Evolutionary conservation across 2,888 invertebrate species (phyloP), one percentile per base, ranked within the genome.

Genomic region (Stramonita haemastoma): DNA sequence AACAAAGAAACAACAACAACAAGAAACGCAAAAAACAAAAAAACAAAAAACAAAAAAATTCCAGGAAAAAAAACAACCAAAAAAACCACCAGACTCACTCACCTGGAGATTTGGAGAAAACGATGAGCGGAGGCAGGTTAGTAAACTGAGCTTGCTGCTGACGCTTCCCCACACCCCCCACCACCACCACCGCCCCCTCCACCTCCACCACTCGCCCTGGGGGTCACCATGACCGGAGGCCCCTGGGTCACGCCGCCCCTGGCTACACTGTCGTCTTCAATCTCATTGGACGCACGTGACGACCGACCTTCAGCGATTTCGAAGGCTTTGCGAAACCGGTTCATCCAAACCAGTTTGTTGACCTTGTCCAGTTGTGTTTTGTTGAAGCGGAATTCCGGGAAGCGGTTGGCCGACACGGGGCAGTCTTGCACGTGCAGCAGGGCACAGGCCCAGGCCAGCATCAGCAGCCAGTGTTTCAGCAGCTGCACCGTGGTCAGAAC

Each of bases 331-430:
- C 81, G 81, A 13, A 83, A 46, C 8, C 81, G 36, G 81, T 83
- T 83, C 81, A 83, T 83, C 81, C 81, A 83, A 26, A 46, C 81
- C 81, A 83, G 19, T 15, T 83, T 83, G 81, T 83, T 83, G 29
- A 83, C 81, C 26, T 46, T 19, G 81, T 83, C 46, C 36, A 83
- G 46, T 36, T 83, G 46, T 5, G 81, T 83, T 46, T 46, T 36
- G 81, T 83, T 83, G 46, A 83, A 22, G 81, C 81, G 81, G 4
- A 83, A 83, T 0, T 22, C 5, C 2, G 36, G 26, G 32, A 13
- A 32, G 36, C 26, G 6, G 36, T 36, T 13, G 81, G 81, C 81
- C 36, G 81, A 26, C 32, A 15, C n/a, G 26, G 81, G 26, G 11
- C 36, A 2, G 6, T 26, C 29, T 0, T 19, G 46, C 81, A 36